Percentiles rank a stretch among this genome's conserved stretches.
Evolutionary conservation across 2,797 vertebrate genomes (phyloP).

Genomic region (Enteromius viviparus): DNA sequence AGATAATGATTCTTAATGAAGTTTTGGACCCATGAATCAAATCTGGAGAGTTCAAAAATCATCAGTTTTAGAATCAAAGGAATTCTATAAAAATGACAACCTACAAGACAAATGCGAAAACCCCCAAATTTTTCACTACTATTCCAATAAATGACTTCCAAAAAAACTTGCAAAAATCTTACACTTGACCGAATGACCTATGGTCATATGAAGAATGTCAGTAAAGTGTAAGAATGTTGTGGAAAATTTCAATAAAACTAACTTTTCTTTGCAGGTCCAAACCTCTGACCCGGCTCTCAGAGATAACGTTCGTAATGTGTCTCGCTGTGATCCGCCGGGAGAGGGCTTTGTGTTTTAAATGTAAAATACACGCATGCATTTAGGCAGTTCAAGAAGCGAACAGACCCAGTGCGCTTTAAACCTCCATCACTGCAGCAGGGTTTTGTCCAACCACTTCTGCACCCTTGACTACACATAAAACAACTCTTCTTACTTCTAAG

Average conservation of each 20-base stretch:
- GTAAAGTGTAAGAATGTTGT: background rate
- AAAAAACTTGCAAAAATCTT: background rate
- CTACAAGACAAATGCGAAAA: background rate
- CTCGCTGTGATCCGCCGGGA: slow-evolving; percentile 40
- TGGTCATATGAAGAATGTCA: slow-evolving; percentile 1
- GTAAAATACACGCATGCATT: slow-evolving; percentile 68
- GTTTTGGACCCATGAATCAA: slow-evolving; percentile 32
- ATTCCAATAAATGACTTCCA: background rate
- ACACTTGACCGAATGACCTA: slow-evolving; percentile 7
- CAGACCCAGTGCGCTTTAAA: slow-evolving; percentile 78
- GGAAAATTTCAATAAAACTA: slow-evolving; percentile 13
- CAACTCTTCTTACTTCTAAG: slow-evolving; percentile 69
- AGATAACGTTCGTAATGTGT: slow-evolving; percentile 72
- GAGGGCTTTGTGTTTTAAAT: slow-evolving; percentile 60
- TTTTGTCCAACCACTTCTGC: slow-evolving; percentile 78
- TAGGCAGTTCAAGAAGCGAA: slow-evolving; percentile 73
- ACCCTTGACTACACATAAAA: slow-evolving; percentile 80
- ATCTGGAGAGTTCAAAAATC: slow-evolving; percentile 29
- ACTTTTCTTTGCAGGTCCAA: slow-evolving; percentile 34
- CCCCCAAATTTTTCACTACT: background rate
- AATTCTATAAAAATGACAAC: slow-evolving; percentile 6
- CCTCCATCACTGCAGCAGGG: slow-evolving; percentile 72
- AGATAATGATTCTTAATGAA: slow-evolving; percentile 64
- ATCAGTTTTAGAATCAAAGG: slow-evolving; percentile 3
- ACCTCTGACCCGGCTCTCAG: slow-evolving; percentile 59